Percentiles rank a stretch among this genome's conserved stretches.
phyloP scores from a whole-genome alignment of 2,888 invertebrate genomes.

The Lasioglossum lativentre region DNA sequence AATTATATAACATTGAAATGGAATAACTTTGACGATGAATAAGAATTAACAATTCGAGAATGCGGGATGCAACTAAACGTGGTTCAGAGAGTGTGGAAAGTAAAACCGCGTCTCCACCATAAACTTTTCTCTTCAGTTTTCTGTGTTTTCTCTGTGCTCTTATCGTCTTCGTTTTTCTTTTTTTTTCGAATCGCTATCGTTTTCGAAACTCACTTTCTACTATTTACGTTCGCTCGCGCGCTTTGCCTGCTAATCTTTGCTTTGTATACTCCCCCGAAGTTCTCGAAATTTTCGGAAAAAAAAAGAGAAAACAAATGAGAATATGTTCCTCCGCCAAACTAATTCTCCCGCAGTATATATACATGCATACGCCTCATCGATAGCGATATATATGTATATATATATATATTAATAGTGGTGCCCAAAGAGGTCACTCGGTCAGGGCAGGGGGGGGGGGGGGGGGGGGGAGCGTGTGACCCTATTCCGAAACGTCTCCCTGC shows the following conservation, averaged over 20 bases:
- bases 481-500: not conserved
- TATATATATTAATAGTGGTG: constrained; percentile 67
- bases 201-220: not conserved
- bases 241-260: not conserved
- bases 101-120: constrained; percentile 45
- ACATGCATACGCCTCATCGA: constrained; percentile 44
- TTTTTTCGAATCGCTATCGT: not conserved
- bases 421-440: constrained; percentile 63
- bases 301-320: not conserved
- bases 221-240: not conserved
- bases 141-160: not conserved
- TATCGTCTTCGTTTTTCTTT: not conserved
- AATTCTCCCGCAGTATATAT: constrained; percentile 11
- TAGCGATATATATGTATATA: constrained; percentile 25
- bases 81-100: constrained; percentile 79
- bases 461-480: not conserved
- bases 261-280: not conserved
- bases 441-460: constrained; percentile 24
- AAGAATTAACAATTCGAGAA: constrained; percentile 83
- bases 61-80: constrained; percentile 83
- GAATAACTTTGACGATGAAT: constrained; percentile 83
- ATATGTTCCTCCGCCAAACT: not conserved
- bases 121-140: not conserved
- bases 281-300: not conserved
- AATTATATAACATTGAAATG: constrained; percentile 85